Conservation (phyloP, 2,113 vertebrate genomes). For the Erpornis zantholeuca region DNA sequence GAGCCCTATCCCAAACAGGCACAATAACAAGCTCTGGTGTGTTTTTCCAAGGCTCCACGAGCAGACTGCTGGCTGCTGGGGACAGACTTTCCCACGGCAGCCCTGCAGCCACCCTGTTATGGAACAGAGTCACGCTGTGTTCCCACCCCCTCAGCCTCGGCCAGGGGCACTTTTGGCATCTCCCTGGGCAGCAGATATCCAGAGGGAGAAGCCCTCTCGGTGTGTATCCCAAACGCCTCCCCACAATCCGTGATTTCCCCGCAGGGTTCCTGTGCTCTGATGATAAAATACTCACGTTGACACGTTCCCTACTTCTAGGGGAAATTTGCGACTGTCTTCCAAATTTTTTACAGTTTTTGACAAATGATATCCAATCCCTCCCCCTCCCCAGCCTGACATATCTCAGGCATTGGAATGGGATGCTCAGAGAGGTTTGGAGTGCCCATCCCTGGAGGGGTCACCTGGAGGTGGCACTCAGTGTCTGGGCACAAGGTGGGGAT, state of each 20-base stretch:
- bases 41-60: neutral
- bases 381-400: neutral
- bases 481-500: neutral
- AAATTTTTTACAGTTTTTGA: neutral
- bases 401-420: neutral
- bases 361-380: accelerated
- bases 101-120: neutral
- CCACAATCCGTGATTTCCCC: neutral
- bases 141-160: neutral
- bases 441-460: neutral
- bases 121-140: neutral
- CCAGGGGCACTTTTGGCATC: neutral
- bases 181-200: neutral
- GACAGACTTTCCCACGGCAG: neutral
- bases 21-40: neutral
- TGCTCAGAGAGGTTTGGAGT: neutral
- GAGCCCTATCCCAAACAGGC: neutral
- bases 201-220: neutral
- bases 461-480: neutral
- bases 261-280: too few relatives aligned
- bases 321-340: neutral
- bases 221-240: neutral
- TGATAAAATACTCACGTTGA: neutral
- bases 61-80: neutral
- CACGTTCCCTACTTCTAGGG: neutral